Evolutionary conservation across 2,797 vertebrate species (phyloP).

Genomic region (Martes flavigula): DNA sequence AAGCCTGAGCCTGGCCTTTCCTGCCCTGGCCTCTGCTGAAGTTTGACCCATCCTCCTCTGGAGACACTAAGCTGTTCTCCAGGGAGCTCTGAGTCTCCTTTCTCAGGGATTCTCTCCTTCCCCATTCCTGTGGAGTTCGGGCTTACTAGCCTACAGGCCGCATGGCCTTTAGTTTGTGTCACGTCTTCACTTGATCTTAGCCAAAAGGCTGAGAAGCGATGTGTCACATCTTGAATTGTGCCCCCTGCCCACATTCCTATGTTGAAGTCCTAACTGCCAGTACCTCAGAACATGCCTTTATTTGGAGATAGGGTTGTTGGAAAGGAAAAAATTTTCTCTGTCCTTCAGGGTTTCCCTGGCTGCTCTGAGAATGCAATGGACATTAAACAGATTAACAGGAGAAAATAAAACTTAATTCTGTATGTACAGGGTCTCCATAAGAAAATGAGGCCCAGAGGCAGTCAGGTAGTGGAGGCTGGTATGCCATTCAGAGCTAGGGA

Average conservation of each 20-base stretch:
- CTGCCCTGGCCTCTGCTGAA: not conserved
- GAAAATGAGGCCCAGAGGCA: not conserved
- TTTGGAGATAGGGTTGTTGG: not conserved
- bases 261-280: not conserved
- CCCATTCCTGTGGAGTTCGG: not conserved
- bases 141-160: not conserved
- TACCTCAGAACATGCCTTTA: not conserved
- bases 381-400: not conserved
- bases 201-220: not conserved
- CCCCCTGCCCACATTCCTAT: not conserved
- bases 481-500: not conserved
- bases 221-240: not conserved
- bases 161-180: not conserved
- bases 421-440: not conserved
- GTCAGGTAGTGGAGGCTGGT: not conserved
- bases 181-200: not conserved
- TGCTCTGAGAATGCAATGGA: not conserved
- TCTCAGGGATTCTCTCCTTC: not conserved
- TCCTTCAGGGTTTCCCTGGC: not conserved
- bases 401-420: not conserved
- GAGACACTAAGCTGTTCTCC: not conserved
- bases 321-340: not conserved
- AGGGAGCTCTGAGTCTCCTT: not conserved
- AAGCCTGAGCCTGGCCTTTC: not conserved
- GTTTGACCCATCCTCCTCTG: not conserved